Base-by-base conservation (phyloP, 1,140 invertebrate genomes). In the Penaeus vannamei region DNA sequence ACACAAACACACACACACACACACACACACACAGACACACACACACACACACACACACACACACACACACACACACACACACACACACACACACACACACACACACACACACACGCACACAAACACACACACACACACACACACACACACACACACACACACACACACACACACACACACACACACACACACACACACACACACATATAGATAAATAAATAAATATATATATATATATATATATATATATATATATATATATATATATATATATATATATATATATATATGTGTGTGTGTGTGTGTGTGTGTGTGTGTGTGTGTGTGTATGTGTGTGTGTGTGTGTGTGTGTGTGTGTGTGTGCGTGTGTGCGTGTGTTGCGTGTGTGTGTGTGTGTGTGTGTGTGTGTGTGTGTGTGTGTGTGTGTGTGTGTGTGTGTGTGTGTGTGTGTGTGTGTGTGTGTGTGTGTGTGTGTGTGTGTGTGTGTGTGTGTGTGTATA, bases 241-340 rank as follows among this genome's bases (percentile, higher is more conserved):
- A 77, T 12, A 77, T 12, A 77, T 12, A 77, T 12, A 77, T 12
- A 12, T 12, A 77, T 12, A 77, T 12, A 77, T 77, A 77, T 77
- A 77, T 77, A 77, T 77, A 77, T 77, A 77, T 77, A 77, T 77
- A 77, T 77, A 77, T 77, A 77, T 77, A 77, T 77, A 77, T 77
- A 77, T 77, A 77, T 77, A 77, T 77, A 77, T 77, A 77, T 77
- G 12, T 77, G 12, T 77, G 12, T 77, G 12, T 77, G 12, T 77
- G 12, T 77, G 12, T 77, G 12, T 5, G 12, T 77, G 12, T 77
- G 12, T 77, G 32, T 77, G 32, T 77, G 32, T 77, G 32, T 77
- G 32, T 77, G 32, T 77, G 32, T 77, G 32, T 77, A 14, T 77
- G 36, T 77, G 32, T 77, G 32, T 77, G 32, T 77, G 32, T 77